Base-by-base conservation (phyloP, 64 coral and sea anemone genomes). In the Cladopsammia gracilis region DNA sequence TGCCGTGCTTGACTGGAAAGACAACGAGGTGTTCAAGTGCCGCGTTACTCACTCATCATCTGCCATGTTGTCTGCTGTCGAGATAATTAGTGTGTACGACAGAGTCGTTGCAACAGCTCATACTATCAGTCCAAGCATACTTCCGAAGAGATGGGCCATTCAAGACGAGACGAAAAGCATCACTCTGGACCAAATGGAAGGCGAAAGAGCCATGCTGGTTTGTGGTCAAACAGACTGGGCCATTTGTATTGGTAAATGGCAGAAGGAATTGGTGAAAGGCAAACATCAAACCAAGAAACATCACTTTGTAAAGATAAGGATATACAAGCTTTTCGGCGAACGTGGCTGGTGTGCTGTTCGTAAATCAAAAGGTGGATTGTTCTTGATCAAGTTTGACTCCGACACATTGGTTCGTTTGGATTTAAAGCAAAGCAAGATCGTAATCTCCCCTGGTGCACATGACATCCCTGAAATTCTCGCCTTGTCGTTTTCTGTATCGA, bases 181-280 rank as follows among this genome's bases (percentile, higher is more conserved):
- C 6, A 58, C 64, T 8, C 47, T 92, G 1, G 53, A 49, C 16
- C 22, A 15, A 15, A 44, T 14, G 50, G 78, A 84, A 10, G 89
- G 89, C 16, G 79, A 73, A 22, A 26, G 89, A 20, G 89, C 89
- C 6, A 92, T 92, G 89, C 67, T 92, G 7, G 83, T 92, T 26
- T 66, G 79, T 71, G 75, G 89, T 23, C 48, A 64, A 74, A 48
- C 83, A 14, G 89, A 92, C 45, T 92, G 64, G 74, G 89, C 78
- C 16, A 74, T 92, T 23, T 84, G 77, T 25, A 44, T 92, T 62
- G 89, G 89, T 15, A 92, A 85, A 68, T 92, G 89, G 89, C 20
- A 83, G 58, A 34, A 34, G 34, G 34, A 34, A 34, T 34, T 34
- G 34, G 23, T 77, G 1, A 59, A 51, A 83, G 58, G 82, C 4